Evolutionary conservation across 2,888 invertebrate genomes (phyloP).

Genomic region (Stenichneumon culpator): DNA sequence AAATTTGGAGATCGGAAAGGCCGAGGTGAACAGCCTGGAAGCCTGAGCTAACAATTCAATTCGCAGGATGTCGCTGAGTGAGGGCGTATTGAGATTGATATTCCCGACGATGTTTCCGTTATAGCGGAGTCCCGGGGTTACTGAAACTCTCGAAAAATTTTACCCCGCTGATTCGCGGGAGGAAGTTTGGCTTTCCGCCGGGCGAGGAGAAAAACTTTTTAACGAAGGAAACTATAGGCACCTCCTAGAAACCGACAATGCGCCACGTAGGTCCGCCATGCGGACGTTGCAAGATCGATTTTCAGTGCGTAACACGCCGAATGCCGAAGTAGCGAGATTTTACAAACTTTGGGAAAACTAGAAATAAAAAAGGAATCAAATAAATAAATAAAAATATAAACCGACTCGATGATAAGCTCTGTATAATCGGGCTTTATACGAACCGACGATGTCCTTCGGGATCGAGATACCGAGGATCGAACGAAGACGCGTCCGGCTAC

Average conservation of each 20-base stretch:
- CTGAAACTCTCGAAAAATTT: conserved; percentile 12
- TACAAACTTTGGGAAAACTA: not conserved
- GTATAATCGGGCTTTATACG: not conserved
- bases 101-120: not conserved
- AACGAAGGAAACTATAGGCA: conserved; percentile 24
- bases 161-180: not conserved
- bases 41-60: not conserved
- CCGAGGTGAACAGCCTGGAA: not conserved
- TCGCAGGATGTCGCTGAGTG: not conserved
- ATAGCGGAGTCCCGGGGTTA: not conserved
- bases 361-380: not conserved
- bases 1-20: not conserved
- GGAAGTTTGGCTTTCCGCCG: conserved; percentile 25
- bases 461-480: conserved; percentile 11
- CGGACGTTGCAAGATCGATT: conserved; percentile 1
- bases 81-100: not conserved
- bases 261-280: conserved; percentile 2
- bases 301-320: not conserved
- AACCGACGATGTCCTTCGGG: not conserved
- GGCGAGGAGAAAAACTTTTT: conserved; percentile 50
- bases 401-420: not conserved
- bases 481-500: not conserved
- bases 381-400: not conserved
- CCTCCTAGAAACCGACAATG: not conserved
- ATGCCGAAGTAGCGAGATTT: not conserved